phyloP scores from a whole-genome alignment of 2,797 vertebrate genomes.

The Pelochelys cantorii region DNA sequence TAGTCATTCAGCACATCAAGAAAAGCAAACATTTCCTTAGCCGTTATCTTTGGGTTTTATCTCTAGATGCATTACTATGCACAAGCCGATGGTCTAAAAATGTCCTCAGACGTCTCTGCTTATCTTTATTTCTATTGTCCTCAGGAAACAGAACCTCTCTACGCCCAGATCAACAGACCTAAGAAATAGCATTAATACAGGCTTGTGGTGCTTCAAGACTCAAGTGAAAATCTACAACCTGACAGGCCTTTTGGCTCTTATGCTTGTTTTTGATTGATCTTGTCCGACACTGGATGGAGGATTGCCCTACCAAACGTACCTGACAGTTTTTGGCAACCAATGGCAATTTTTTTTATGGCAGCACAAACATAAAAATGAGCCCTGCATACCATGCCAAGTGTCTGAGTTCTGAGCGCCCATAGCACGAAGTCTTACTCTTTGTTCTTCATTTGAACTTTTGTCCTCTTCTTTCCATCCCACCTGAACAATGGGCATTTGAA shows the following conservation, averaged over 20 bases:
- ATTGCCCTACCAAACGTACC: conserved; percentile 71
- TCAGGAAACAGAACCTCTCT: conserved; percentile 94
- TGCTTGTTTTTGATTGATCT: conserved; percentile 74
- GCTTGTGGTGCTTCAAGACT: conserved; percentile 80
- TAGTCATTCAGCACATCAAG: neutral
- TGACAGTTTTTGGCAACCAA: conserved; percentile 73
- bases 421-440: conserved; percentile 56
- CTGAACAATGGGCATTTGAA: conserved; percentile 58
- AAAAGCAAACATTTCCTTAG: conserved; percentile 10
- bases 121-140: conserved; percentile 72
- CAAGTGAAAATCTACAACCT: conserved; percentile 72
- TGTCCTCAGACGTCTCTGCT: conserved; percentile 49
- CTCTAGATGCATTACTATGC: conserved; percentile 40
- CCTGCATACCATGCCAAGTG: conserved; percentile 41
- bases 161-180: conserved; percentile 96
- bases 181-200: conserved; percentile 87
- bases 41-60: conserved; percentile 1
- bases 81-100: conserved; percentile 46
- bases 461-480: conserved; percentile 50
- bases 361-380: conserved; percentile 71
- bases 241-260: conserved; percentile 76
- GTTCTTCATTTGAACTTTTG: conserved; percentile 52
- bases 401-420: conserved; percentile 51
- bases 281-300: conserved; percentile 74
- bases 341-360: conserved; percentile 76